phyloP scores from a whole-genome alignment of 2,888 invertebrate genomes.

The Drosophila nigritarsus region DNA sequence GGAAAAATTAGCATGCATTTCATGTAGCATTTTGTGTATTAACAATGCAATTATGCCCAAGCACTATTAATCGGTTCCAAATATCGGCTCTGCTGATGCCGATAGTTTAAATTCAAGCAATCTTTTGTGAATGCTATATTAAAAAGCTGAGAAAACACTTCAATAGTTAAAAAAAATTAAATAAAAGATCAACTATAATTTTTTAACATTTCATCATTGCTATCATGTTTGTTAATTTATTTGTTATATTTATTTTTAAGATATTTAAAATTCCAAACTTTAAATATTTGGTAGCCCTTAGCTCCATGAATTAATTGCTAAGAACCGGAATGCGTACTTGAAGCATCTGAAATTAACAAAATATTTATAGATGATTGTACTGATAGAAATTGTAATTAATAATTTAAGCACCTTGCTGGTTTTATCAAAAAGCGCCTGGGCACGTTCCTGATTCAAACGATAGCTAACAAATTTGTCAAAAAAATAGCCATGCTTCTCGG shows the following conservation, averaged over 20 bases:
- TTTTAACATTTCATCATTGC: not conserved
- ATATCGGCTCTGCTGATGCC: not conserved
- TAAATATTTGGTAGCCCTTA: not conserved
- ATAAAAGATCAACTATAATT: not conserved
- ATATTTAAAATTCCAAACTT: not conserved
- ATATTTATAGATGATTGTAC: not conserved
- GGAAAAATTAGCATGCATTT: not conserved
- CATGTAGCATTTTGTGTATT: not conserved
- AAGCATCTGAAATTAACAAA: conserved; percentile 79
- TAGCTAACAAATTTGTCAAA: conserved; percentile 90
- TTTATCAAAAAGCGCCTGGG: conserved; percentile 86
- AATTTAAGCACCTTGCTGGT: conserved; percentile 85
- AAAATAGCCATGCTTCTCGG: conserved; percentile 87
- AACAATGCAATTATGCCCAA: not conserved
- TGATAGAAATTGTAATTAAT: conserved; percentile 16
- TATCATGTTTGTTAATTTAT: not conserved
- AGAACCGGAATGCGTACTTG: conserved; percentile 81
- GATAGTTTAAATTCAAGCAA: not conserved
- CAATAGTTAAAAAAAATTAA: not conserved
- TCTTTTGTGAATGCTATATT: not conserved
- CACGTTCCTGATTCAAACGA: conserved; percentile 87
- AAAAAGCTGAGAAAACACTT: not conserved
- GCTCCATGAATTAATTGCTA: conserved; percentile 15
- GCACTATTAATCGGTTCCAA: not conserved
- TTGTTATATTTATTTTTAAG: not conserved